These are phyloP conservation scores for Mormyrops attenuatus DNA, from an alignment of 2,797 vertebrate species.

Conservation along the genomic window DNA sequence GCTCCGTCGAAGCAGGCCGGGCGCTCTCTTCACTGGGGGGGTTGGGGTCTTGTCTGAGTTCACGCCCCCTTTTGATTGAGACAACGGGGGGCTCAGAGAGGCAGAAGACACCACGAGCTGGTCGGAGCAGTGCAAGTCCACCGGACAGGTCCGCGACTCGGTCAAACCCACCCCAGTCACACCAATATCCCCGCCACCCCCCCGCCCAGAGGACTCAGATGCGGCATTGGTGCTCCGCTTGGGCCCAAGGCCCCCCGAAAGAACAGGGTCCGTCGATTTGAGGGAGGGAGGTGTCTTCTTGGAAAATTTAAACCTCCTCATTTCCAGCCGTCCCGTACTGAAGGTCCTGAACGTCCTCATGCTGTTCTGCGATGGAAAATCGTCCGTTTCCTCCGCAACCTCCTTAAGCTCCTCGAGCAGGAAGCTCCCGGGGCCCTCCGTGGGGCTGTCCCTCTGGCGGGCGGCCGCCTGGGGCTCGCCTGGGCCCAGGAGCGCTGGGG, in stretches of 20 bases:
- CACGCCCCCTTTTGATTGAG: slow-evolving; percentile 32
- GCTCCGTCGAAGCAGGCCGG: slow-evolving; percentile 69
- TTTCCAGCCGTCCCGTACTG: slow-evolving; percentile 86
- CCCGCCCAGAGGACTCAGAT: not conserved
- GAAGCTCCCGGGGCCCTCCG: slow-evolving; percentile 38
- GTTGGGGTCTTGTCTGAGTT: slow-evolving; percentile 33
- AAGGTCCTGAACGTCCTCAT: slow-evolving; percentile 78
- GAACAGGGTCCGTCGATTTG: slow-evolving; percentile 33
- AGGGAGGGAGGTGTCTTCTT: slow-evolving; percentile 34
- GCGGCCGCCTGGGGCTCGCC: slow-evolving; percentile 47
- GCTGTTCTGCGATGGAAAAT: slow-evolving; percentile 46
- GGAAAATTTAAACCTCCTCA: slow-evolving; percentile 64
- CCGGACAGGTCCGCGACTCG: not conserved
- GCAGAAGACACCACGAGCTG: not conserved
- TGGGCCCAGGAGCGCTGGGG: not conserved
- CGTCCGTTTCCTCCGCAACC: slow-evolving; percentile 61
- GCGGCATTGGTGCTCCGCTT: not conserved
- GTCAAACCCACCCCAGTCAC: not conserved
- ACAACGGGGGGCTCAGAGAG: not conserved
- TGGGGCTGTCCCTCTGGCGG: slow-evolving; percentile 43
- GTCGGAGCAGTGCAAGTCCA: not conserved
- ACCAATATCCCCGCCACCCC: not conserved
- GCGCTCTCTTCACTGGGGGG: slow-evolving; percentile 46
- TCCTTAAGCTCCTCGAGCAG: slow-evolving; percentile 66
- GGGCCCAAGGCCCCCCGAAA: not conserved